phyloP scores from a whole-genome alignment of 2,888 invertebrate species.

The Plagodis dolabraria region DNA sequence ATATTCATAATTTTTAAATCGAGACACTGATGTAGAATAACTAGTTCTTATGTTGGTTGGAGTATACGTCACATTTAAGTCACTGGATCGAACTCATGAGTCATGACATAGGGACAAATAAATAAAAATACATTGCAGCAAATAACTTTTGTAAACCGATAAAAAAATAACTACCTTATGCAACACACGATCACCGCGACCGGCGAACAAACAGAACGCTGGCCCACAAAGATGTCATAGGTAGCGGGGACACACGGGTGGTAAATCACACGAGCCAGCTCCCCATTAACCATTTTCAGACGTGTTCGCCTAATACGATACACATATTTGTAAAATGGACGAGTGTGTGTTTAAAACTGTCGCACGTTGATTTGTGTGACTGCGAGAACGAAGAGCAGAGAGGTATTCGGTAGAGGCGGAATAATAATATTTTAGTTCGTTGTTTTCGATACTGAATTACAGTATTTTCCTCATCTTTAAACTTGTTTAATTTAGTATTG shows the following conservation, averaged over 20 bases:
- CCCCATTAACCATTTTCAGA: constrained; percentile 36
- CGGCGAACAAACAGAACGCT: constrained; percentile 24
- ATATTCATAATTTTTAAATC: too few relatives aligned
- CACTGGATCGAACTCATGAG: too few relatives aligned
- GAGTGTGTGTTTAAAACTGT: constrained; percentile 56
- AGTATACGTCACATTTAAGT: too few relatives aligned
- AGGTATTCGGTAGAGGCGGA: constrained; percentile 23
- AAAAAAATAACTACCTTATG: constrained; percentile 22
- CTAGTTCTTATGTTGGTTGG: too few relatives aligned
- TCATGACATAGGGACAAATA: neutral
- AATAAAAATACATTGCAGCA: constrained; percentile 1
- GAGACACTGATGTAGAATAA: too few relatives aligned
- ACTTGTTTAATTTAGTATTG: too few relatives aligned
- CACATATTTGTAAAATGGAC: constrained; percentile 58
- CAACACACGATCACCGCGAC: constrained; percentile 22
- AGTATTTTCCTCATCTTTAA: too few relatives aligned
- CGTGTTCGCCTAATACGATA: constrained; percentile 52
- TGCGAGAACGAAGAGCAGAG: constrained; percentile 29
- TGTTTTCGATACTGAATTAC: too few relatives aligned
- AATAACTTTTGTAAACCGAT: neutral
- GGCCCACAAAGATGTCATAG: constrained; percentile 40
- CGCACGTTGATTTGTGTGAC: constrained; percentile 52
- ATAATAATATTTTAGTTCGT: too few relatives aligned
- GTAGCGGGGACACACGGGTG: constrained; percentile 39
- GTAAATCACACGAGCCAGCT: constrained; percentile 52